Percentiles rank a stretch among this genome's conserved stretches.
Conservation (phyloP, 2,797 vertebrate genomes). For the Trachops cirrhosus region DNA sequence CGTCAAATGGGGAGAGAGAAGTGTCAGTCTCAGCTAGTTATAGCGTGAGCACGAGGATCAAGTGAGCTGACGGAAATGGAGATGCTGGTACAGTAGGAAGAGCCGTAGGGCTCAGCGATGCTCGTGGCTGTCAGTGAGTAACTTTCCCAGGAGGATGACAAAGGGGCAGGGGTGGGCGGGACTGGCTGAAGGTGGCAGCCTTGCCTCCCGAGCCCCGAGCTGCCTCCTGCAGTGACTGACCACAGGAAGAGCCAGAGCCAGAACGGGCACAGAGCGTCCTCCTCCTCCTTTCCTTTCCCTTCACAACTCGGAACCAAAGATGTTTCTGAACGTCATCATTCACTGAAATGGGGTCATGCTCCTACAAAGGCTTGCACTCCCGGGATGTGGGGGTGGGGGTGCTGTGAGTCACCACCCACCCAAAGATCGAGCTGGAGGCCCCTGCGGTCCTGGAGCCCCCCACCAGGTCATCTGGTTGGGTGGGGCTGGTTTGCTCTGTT, state of each 20-base stretch:
- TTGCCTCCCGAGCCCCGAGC: not conserved
- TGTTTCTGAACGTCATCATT: not conserved
- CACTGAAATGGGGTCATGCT: not conserved
- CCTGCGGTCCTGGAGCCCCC: not conserved
- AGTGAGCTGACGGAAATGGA: not conserved
- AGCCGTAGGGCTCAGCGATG: not conserved
- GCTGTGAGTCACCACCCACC: not conserved
- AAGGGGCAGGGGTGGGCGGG: not conserved
- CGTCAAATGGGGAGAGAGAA: not conserved
- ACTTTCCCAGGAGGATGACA: not conserved
- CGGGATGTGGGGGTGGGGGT: not conserved
- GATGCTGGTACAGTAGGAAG: not conserved
- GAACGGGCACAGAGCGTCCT: not conserved
- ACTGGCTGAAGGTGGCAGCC: not conserved
- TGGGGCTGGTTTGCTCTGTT: not conserved
- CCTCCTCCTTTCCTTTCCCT: no score
- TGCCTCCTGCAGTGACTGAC: not conserved
- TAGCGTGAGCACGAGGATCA: rapidly evolving
- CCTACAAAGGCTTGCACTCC: not conserved
- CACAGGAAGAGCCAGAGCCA: not conserved
- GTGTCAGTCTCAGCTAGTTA: not conserved
- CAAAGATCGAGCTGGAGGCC: not conserved
- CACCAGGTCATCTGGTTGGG: not conserved
- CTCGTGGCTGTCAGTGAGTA: not conserved
- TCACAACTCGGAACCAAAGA: not conserved